Base-by-base conservation (phyloP, 2,113 vertebrate genomes). In the Noturus placidus region DNA sequence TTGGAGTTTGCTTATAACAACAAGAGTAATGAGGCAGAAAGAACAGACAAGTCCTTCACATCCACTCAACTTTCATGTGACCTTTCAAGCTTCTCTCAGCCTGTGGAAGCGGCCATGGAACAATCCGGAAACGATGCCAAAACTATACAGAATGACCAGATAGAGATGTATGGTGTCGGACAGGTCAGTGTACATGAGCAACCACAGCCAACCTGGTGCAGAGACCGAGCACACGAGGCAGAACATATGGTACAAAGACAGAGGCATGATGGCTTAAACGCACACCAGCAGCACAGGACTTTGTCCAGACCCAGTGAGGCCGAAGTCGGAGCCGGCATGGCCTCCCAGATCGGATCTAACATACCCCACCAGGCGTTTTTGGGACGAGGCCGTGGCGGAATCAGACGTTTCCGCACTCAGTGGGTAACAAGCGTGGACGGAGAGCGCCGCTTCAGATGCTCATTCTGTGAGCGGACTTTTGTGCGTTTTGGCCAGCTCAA, bases 371-470 rank as follows among this genome's bases (percentile, higher is more conserved):
- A 79, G 2, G 19, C 88, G 1, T 63, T 83, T 81, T 72, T 77
- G 61, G 80, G 42, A 5, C 61, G 87, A 56, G 15, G 82, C 27
- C 89, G 91, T 67, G 33, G 87, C 42, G 27, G 70, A 38, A 88
- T 86, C 42, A 90, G 91, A 86, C 92, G 93, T 86, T 90, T 90
- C 84, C 89, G 92, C 67, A 78, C 91, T 30, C 89, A 90, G 30
- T 91, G 93, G 92, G 87, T 91, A 70, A 85, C 91, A 0, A 84
- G 52, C 19, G 78, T 90, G 61, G 19, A 90, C 0, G 91, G 91
- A 7, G 94, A 94, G 88, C 93, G 93, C 85, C 86, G 92, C 5
- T 95, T 93, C 90, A 84, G 92, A 89, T 95, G 94, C 88, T 89
- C 92, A 0, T 95, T 90, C 88, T 95, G 94, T 27, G 87, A 89